Evolutionary conservation across 1,140 invertebrate genomes (phyloP).

Genomic region (Phymastichus coffea): DNA sequence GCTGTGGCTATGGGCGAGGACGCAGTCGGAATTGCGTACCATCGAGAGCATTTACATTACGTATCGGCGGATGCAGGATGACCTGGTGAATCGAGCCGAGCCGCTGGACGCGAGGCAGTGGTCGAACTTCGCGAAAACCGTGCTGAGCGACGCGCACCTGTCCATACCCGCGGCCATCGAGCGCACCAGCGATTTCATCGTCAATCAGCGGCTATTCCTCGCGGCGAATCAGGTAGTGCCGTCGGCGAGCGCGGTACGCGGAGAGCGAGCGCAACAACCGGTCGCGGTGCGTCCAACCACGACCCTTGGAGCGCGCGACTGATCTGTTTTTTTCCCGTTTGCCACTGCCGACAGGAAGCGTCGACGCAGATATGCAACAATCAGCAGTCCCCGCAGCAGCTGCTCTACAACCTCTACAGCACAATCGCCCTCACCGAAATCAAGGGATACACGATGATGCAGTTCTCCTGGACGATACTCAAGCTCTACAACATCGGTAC

Average conservation of each 20-base stretch:
- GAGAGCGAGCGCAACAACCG: neutral
- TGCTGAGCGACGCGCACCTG: slow-evolving; percentile 60
- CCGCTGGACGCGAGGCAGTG: slow-evolving; percentile 57
- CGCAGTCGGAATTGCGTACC: slow-evolving; percentile 56
- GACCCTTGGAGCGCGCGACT: no score
- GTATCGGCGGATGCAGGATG: slow-evolving; percentile 58
- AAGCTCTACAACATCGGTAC: slow-evolving; percentile 74
- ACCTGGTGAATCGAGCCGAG: slow-evolving; percentile 36
- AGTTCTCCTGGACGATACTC: slow-evolving; percentile 82
- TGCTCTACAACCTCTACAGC: slow-evolving; percentile 79
- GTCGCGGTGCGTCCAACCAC: neutral
- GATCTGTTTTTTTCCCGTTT: slow-evolving; percentile 9
- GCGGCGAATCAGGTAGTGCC: slow-evolving; percentile 62
- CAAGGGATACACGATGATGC: slow-evolving; percentile 83
- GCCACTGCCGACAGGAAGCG: slow-evolving; percentile 64
- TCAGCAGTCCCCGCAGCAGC: slow-evolving; percentile 75
- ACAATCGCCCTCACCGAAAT: slow-evolving; percentile 76
- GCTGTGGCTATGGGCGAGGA: slow-evolving; percentile 61
- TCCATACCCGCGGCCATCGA: slow-evolving; percentile 56
- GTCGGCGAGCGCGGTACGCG: neutral
- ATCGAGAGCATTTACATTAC: slow-evolving; percentile 62
- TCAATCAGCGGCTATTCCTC: slow-evolving; percentile 63
- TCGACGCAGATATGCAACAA: slow-evolving; percentile 66
- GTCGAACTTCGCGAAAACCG: slow-evolving; percentile 62
- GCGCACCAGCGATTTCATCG: slow-evolving; percentile 57